Evolutionary conservation across 2,113 vertebrate genomes (phyloP), one percentile per base, ranked within the genome.

Genomic region (Clupea harengus): DNA sequence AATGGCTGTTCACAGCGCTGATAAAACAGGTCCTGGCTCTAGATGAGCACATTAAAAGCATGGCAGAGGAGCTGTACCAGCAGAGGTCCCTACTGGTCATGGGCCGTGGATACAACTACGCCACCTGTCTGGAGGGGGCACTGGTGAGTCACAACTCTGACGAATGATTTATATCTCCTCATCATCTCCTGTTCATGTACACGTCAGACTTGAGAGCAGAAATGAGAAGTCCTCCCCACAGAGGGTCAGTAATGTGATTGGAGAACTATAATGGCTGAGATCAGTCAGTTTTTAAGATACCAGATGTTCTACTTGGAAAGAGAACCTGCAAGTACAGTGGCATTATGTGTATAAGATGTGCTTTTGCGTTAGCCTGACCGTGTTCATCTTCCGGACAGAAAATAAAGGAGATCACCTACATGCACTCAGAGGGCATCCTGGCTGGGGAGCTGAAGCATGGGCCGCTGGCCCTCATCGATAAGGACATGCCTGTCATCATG

Each of bases 321-420:
- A n/a, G 18, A 60, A 60, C 54, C 54, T 60, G 54, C 54, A 18
- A 7, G 54, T 60, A 22, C 20, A n/a, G 54, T 22, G 20, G 3
- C 18, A 6, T 20, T 22, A 6, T 60, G 54, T 60, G 54, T 22
- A 20, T 60, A 22, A 60, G 54, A 20, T 22, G 8, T 82, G 46
- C 52, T 32, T 57, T 39, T 49, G 4, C 28, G 25, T 20, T 17
- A 52, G 22, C 80, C 47, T 28, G 32, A 83, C 64, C 17, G 11
- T 84, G 5, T 57, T 20, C 52, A 2, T 20, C 52, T 57, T 20
- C 17, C 67, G 39, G 25, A 17, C 72, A 99, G 98, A 99, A 99
- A 99, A 99, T 99, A 87, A 99, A 99, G 91, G 98, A 99, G 92
- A 99, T 99, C 90, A 99, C 98, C 0, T 99, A 99, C 88, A 99